Evolutionary conservation across 2,888 invertebrate species (phyloP).

Genomic region (Panzeria rudis): DNA sequence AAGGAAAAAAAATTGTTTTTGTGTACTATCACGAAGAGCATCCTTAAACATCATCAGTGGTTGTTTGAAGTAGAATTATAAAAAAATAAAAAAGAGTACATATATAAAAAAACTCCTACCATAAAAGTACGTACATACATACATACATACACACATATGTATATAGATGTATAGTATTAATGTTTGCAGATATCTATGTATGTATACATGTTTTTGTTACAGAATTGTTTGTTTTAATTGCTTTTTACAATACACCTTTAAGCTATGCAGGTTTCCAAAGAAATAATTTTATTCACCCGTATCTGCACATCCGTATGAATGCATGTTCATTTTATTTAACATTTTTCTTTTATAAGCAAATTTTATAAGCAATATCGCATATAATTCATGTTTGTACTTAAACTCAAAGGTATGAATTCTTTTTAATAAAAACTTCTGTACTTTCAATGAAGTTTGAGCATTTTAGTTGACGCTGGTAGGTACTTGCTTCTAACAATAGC

Average conservation of each 20-base stretch:
- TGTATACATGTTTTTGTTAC: conserved; percentile 8
- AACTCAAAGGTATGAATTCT: no score
- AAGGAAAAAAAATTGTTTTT: conserved; percentile 42
- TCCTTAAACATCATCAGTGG: conserved; percentile 31
- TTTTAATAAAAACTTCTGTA: not conserved
- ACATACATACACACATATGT: no score
- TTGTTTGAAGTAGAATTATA: conserved; percentile 46
- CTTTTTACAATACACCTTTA: conserved; percentile 63
- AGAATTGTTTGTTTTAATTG: conserved; percentile 66
- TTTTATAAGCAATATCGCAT: not conserved
- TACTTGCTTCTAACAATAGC: not conserved
- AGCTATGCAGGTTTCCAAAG: conserved; percentile 52
- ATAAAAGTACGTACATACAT: not conserved
- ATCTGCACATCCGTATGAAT: not conserved
- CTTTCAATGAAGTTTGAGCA: not conserved
- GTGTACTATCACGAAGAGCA: conserved; percentile 48
- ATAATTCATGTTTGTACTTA: not conserved
- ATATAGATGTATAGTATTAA: not conserved
- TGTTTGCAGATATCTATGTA: not conserved
- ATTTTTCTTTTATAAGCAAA: conserved; percentile 1
- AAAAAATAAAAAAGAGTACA: conserved; percentile 19
- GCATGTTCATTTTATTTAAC: conserved; percentile 2
- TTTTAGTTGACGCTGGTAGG: not conserved
- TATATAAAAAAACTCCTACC: conserved; percentile 25
- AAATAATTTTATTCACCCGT: conserved; percentile 23